These are phyloP conservation scores for Drosophila prostipennis DNA, from an alignment of 2,888 invertebrate species.

Conservation along the genomic window DNA sequence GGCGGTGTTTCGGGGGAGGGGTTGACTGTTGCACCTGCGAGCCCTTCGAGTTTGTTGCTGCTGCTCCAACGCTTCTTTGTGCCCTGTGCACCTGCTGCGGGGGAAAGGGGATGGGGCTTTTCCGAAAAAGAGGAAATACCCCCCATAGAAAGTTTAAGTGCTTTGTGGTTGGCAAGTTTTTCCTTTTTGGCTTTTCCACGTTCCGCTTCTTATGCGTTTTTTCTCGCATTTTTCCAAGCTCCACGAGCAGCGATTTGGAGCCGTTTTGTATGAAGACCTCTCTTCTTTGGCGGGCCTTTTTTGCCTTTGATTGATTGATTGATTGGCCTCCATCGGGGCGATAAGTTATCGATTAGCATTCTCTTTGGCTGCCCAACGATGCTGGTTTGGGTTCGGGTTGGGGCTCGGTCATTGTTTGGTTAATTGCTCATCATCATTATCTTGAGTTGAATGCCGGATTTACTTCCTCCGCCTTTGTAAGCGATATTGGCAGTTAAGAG, in stretches of 20 bases:
- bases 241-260: constrained; percentile 23
- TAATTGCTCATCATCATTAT: constrained; percentile 47
- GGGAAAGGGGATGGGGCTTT: neutral
- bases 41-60: constrained; percentile 47
- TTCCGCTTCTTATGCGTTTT: constrained; percentile 14
- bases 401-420: constrained; percentile 30
- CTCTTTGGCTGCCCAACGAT: constrained; percentile 17
- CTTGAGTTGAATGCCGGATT: constrained; percentile 17
- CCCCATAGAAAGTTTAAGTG: constrained; percentile 77
- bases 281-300: constrained; percentile 31
- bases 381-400: neutral
- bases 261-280: constrained; percentile 34
- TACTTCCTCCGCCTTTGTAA: constrained; percentile 27
- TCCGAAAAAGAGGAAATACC: constrained; percentile 14
- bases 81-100: constrained; percentile 50
- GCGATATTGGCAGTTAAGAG: constrained; percentile 18
- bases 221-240: constrained; percentile 18
- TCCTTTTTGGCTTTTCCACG: constrained; percentile 27
- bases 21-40: constrained; percentile 65
- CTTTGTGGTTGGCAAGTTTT: constrained; percentile 64
- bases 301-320: constrained; percentile 68
- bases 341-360: constrained; percentile 70
- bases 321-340: constrained; percentile 64
- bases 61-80: constrained; percentile 77
- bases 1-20: neutral